Evolutionary conservation across 2,888 invertebrate species (phyloP).

Genomic region (Bibio marci): DNA sequence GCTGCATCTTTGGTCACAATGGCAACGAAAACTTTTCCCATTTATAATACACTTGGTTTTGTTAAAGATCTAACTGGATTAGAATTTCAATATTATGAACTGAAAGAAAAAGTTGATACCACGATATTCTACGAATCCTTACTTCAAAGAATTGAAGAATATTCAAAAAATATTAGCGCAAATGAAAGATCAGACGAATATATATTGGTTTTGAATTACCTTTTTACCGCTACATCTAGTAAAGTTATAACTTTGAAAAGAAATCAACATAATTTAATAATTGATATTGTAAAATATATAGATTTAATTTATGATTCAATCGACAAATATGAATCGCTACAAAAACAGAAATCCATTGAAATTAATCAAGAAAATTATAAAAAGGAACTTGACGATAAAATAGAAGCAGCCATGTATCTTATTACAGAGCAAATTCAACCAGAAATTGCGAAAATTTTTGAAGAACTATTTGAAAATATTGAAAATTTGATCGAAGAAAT

Average conservation of each 20-base stretch:
- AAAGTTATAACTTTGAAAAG: neutral
- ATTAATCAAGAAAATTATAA: no score
- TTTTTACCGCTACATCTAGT: neutral
- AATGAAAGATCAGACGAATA: neutral
- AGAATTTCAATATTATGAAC: neutral
- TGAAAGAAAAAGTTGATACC: neutral
- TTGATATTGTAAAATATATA: no score
- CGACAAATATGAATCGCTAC: no score
- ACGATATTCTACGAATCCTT: neutral
- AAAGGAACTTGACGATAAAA: no score
- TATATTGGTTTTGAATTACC: neutral
- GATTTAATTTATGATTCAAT: no score
- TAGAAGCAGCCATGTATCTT: no score
- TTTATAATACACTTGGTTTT: neutral
- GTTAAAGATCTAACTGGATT: neutral
- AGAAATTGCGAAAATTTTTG: no score
- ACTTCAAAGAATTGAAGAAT: neutral
- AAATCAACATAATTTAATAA: no score
- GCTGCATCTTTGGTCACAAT: neutral
- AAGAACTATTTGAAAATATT: no score
- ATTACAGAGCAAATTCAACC: no score
- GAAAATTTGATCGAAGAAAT: no score
- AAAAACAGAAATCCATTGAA: no score
- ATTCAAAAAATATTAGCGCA: neutral
- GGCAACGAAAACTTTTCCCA: neutral